phyloP scores from a whole-genome alignment of 2,113 vertebrate species.

The Pelusios castaneus region DNA sequence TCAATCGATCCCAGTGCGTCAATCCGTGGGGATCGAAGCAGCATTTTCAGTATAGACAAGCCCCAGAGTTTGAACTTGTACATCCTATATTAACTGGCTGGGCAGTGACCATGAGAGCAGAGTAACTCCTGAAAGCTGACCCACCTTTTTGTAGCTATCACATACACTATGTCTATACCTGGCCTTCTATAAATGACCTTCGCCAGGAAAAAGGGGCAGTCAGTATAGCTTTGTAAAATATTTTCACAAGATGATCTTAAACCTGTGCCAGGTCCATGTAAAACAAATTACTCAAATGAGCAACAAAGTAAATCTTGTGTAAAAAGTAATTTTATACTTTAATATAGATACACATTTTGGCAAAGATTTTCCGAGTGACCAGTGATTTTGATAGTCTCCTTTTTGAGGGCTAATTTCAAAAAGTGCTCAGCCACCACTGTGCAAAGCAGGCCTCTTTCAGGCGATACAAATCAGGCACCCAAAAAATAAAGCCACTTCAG shows the following conservation, averaged over 20 bases:
- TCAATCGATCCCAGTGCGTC: no score
- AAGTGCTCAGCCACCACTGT: not conserved
- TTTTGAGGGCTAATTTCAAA: not conserved
- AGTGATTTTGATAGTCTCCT: not conserved
- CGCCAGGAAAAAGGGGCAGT: conserved; percentile 8
- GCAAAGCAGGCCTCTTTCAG: not conserved
- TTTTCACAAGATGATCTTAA: conserved; percentile 14
- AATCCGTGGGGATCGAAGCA: no score
- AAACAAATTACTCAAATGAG: not conserved
- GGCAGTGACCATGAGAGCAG: not conserved
- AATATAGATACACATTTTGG: not conserved
- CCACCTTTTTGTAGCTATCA: not conserved
- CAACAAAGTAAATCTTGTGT: not conserved
- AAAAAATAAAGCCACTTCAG: not conserved
- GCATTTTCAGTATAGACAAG: no score
- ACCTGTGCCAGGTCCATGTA: not conserved
- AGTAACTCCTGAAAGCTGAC: not conserved
- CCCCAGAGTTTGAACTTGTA: not conserved
- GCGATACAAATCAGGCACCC: not conserved
- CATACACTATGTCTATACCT: not conserved
- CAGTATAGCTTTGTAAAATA: conserved; percentile 37
- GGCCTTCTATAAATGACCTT: conserved; percentile 17
- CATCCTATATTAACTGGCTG: not conserved
- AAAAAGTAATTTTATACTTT: not conserved
- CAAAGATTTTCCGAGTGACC: not conserved